A percentile compares a stretch with the other conserved stretches of the same genome.
Evolutionary conservation across 1,140 invertebrate species (phyloP).

Genomic region (Nasonia vitripennis): DNA sequence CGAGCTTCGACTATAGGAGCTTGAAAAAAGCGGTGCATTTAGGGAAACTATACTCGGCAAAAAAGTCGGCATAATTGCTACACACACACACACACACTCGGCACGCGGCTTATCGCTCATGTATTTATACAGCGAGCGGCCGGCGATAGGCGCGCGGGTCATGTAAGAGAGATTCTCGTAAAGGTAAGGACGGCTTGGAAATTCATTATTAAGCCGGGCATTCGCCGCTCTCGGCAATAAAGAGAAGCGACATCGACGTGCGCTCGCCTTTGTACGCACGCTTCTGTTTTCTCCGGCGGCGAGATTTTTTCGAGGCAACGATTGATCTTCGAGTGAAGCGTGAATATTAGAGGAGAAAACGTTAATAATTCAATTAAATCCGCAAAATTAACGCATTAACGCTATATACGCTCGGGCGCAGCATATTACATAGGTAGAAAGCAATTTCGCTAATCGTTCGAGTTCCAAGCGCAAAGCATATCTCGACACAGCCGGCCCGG

Average conservation of each 20-base stretch:
- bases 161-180: constrained; percentile 65
- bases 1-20: background rate
- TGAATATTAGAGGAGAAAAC: no score
- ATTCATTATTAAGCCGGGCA: constrained; percentile 70
- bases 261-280: constrained; percentile 36
- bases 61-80: constrained; percentile 64
- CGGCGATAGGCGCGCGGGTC: constrained; percentile 58
- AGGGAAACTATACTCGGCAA: constrained; percentile 68
- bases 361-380: constrained; percentile 13
- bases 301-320: background rate
- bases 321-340: no score
- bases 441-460: constrained; percentile 14
- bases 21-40: constrained; percentile 59
- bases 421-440: background rate
- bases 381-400: constrained; percentile 13
- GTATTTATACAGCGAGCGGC: constrained; percentile 67
- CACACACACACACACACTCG: background rate
- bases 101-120: constrained; percentile 64
- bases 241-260: constrained; percentile 60
- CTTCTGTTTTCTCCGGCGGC: background rate
- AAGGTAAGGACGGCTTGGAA: constrained; percentile 71
- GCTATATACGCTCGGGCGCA: background rate
- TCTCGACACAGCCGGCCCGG: background rate
- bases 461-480: background rate
- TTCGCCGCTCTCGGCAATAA: constrained; percentile 60